Evolutionary conservation across 2,797 vertebrate genomes (phyloP), one percentile per base, ranked within the genome.

Genomic region (Galagoides demidoff): DNA sequence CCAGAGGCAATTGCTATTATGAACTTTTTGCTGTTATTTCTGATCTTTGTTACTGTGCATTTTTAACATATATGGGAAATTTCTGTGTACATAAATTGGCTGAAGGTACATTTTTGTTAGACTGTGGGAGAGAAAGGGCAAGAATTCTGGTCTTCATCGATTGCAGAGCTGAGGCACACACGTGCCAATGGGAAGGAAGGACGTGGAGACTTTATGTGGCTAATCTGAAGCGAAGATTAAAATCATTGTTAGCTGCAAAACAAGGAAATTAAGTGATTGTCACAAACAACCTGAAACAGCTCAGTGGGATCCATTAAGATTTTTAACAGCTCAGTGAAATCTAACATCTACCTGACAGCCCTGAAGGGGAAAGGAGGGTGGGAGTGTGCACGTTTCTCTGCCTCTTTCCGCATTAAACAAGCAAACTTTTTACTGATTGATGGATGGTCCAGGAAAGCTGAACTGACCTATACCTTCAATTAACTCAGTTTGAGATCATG

Each of bases 191-290:
- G 68, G 61, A 87, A 74, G 55, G 92, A 92, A 96, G 95, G 83
- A 85, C 85, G 70, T 12, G 2, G 61, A 39, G 55, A 57, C 3
- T 63, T 68, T 96, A 57, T 76, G 37, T 63, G 92, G 79, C 73
- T 95, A 92, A 97, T 95, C 89, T 77, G 71, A 93, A 92, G 90
- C 79, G 92, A 97, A 97, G 97, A 97, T 95, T 95, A 97, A 97
- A 95, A 96, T 90, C 97, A 92, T 57, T 85, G 89, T 78, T 90
- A 84, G 84, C 91, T 88, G 81, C 81, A 96, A 96, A 97, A 95
- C 89, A 94, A 95, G 97, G 84, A 96, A 95, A 97, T 96, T 92
- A 97, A 96, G 95, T 63, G 97, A 97, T 88, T 95, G 96, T 96
- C 96, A 92, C 95, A 95, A 95, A 97, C 85, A 95, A 94, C 91